These are phyloP conservation scores for Lasioglossum villosulum DNA, from an alignment of 2,888 invertebrate genomes.

Conservation along the genomic window DNA sequence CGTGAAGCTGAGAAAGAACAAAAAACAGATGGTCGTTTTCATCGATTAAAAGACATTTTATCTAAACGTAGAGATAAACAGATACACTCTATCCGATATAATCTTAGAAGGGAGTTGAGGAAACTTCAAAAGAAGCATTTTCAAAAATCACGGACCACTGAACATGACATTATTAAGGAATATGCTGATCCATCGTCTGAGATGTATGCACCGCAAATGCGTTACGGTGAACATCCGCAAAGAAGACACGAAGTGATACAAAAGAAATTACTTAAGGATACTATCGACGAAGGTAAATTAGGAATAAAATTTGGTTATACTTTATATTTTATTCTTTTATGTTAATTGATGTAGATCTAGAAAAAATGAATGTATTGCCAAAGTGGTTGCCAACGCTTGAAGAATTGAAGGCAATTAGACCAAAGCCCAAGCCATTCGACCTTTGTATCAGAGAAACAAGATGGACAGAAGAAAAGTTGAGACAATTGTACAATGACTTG, in stretches of 20 bases:
- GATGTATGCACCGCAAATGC: constrained; percentile 87
- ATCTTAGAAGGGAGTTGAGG: constrained; percentile 84
- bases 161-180: constrained; percentile 57
- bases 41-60: constrained; percentile 86
- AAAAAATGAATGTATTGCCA: constrained; percentile 85
- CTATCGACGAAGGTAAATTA: constrained; percentile 62
- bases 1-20: constrained; percentile 85
- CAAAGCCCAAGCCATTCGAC: constrained; percentile 69
- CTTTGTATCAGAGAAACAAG: constrained; percentile 88
- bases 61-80: constrained; percentile 86
- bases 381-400: constrained; percentile 85
- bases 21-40: constrained; percentile 81
- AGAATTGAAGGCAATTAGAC: constrained; percentile 84
- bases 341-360: constrained; percentile 85
- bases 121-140: constrained; percentile 85
- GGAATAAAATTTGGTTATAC: background rate
- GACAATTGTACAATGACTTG: constrained; percentile 87
- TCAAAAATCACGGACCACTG: constrained; percentile 57
- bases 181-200: constrained; percentile 87
- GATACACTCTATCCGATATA: constrained; percentile 86
- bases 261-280: constrained; percentile 62
- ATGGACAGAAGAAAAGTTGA: constrained; percentile 88
- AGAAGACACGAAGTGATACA: constrained; percentile 85
- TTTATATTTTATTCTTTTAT: constrained; percentile 18
- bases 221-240: constrained; percentile 87